Evolutionary conservation across 1,140 invertebrate species (phyloP).

Genomic region (Saccostrea glomerata): DNA sequence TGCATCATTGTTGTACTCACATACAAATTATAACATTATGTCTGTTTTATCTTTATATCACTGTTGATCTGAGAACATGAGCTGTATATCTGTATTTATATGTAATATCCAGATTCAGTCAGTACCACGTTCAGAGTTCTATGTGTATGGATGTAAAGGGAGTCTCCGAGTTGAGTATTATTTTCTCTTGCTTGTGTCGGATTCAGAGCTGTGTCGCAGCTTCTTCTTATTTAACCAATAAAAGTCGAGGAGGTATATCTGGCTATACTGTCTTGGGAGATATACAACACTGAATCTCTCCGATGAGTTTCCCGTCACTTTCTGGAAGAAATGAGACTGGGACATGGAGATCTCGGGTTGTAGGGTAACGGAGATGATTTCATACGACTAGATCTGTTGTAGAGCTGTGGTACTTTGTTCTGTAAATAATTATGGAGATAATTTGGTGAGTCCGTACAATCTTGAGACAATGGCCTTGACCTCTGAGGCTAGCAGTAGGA

Average conservation of each 20-base stretch:
- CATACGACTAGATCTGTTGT: neutral
- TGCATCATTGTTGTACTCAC: constrained; percentile 8
- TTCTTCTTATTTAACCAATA: neutral
- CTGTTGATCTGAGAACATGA: neutral
- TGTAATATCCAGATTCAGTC: constrained; percentile 2
- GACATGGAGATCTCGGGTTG: constrained; percentile 12
- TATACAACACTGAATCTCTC: constrained; percentile 5
- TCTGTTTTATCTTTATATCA: neutral
- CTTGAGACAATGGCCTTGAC: constrained; percentile 35
- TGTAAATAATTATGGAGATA: constrained; percentile 9
- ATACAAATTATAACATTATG: neutral
- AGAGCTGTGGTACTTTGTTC: constrained; percentile 6
- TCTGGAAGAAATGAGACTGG: neutral
- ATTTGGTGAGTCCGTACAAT: constrained; percentile 2
- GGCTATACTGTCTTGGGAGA: neutral
- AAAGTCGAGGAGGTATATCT: constrained; percentile 11
- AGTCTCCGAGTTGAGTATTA: neutral
- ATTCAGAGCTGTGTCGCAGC: neutral
- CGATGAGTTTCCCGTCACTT: neutral
- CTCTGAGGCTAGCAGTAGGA: constrained; percentile 15
- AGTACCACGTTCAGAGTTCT: neutral
- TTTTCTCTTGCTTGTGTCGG: constrained; percentile 15
- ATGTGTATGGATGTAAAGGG: neutral
- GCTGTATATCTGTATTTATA: neutral
- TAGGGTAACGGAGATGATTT: neutral